phyloP scores from a whole-genome alignment of 2,113 vertebrate species.

The Xiphophorus couchianus region DNA sequence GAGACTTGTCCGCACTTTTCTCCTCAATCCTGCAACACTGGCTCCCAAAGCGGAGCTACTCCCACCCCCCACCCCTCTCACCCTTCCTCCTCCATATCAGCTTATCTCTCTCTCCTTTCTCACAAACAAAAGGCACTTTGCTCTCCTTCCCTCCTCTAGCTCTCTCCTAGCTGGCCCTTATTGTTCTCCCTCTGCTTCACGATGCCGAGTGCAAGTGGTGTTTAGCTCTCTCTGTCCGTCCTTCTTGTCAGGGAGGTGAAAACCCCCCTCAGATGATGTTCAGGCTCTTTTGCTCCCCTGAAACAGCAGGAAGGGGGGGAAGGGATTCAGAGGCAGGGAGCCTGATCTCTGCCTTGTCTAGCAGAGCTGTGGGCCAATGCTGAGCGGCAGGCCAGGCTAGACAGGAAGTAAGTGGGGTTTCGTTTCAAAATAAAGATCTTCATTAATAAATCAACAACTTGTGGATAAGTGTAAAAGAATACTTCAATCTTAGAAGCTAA shows the following conservation, averaged over 20 bases:
- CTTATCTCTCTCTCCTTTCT: background rate
- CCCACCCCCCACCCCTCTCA: background rate
- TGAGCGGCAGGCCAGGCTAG: background rate
- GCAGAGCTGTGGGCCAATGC: constrained; percentile 17
- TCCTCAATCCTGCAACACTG: constrained; percentile 38
- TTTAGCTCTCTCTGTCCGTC: constrained; percentile 4
- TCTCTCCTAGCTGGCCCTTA: background rate
- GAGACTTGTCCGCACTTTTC: constrained; percentile 44
- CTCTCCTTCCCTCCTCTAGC: background rate
- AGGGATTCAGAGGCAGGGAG: constrained; percentile 56
- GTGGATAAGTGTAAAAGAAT: too few species aligned
- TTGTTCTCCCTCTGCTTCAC: background rate
- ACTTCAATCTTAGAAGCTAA: too few species aligned
- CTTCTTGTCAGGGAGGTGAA: constrained; percentile 53
- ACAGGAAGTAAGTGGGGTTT: background rate
- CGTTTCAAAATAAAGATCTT: constrained; percentile 58
- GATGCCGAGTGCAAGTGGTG: constrained; percentile 26
- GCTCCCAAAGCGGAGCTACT: constrained; percentile 42
- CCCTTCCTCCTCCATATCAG: background rate
- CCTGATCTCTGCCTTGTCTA: constrained; percentile 81
- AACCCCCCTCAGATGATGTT: constrained; percentile 61
- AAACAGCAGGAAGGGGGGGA: constrained; percentile 67
- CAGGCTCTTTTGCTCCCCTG: constrained; percentile 61
- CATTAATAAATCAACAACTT: background rate
- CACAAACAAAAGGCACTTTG: constrained; percentile 10